A percentile compares a stretch with the other conserved stretches of the same genome.
These are phyloP conservation scores for Eristalis pertinax DNA, from an alignment of 2,888 invertebrate genomes.

Conservation along the genomic window DNA sequence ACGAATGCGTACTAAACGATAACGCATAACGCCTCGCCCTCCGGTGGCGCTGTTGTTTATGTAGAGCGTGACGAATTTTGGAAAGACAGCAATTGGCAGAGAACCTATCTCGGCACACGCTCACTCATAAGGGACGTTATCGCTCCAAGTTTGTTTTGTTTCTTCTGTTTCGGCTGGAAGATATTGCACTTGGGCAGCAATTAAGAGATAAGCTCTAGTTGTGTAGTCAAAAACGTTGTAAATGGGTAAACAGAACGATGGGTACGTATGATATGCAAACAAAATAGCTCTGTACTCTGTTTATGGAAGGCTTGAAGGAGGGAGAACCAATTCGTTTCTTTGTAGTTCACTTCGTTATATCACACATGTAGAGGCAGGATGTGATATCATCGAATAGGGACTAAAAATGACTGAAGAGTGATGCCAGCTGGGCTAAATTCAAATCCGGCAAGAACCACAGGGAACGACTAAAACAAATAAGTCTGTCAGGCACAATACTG, in stretches of 20 bases:
- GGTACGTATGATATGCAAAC: not conserved
- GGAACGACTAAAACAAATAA: too few species aligned
- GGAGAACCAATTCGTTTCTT: too few species aligned
- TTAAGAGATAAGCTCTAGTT: not conserved
- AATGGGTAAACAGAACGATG: not conserved
- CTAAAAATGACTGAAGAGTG: too few species aligned
- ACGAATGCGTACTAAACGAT: not conserved
- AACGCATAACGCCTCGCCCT: not conserved
- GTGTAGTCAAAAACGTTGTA: not conserved
- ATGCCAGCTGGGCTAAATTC: too few species aligned
- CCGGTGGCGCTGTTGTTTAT: not conserved
- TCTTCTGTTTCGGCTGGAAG: not conserved
- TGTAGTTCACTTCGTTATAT: too few species aligned
- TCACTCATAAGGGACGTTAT: not conserved
- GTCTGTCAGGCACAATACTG: too few species aligned
- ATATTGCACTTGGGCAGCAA: not conserved
- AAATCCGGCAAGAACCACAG: too few species aligned
- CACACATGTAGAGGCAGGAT: too few species aligned
- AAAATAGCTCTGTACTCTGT: not conserved
- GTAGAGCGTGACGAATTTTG: not conserved
- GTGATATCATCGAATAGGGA: too few species aligned
- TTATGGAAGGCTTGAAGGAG: too few species aligned
- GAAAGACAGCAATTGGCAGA: not conserved
- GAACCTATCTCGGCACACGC: not conserved
- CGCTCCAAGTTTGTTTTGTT: not conserved